Base-by-base conservation (phyloP, 2,113 vertebrate genomes). In the Alligator sinensis region DNA sequence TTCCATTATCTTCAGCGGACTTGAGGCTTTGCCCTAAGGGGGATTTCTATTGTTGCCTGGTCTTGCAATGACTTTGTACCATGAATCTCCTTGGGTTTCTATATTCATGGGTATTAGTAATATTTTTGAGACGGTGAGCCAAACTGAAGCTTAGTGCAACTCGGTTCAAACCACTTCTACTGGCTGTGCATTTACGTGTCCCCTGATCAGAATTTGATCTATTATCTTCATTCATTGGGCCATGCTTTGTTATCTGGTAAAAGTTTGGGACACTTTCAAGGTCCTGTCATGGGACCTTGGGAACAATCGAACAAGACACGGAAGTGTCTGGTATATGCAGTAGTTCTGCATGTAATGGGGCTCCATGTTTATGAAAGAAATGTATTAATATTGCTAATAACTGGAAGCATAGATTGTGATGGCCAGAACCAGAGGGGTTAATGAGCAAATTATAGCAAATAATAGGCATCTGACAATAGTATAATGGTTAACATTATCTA, bases 251-350 rank as follows among this genome's bases (percentile, higher is more conserved):
- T 68, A 9, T 28, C 47, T 92, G 57, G 21, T 10, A 25, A 61
- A 58, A 0, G 0, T 2, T 55, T 68, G 19, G 58, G 30, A n/a
- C 1, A 1, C 27, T 6, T 25, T 27, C 11, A 13, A 63, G 18
- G 13, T 5, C 2, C 25, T 5, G 25, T 27, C 25, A 5, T 14
- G 61, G 79, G 61, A 18, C 38, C 38, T 38, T 6, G 1, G 2
- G 18, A 28, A 3, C 4, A 14, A 58, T 9, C n/a, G 9, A 2
- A 9, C 34, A 15, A 15, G 19, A 9, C 2, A 9, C 0, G 6
- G 4, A 5, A 24, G 16, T 30, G 30, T 72, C 77, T 59, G 22
- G 13, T 47, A 55, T 38, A 17, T 66, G 60, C 55, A 38, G 11
- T 25, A 15, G 13, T 74, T n/a, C 55, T 3, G 2, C 0, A 0